Base-by-base conservation (phyloP, 2,797 vertebrate species). In the Vipera ursinii region DNA sequence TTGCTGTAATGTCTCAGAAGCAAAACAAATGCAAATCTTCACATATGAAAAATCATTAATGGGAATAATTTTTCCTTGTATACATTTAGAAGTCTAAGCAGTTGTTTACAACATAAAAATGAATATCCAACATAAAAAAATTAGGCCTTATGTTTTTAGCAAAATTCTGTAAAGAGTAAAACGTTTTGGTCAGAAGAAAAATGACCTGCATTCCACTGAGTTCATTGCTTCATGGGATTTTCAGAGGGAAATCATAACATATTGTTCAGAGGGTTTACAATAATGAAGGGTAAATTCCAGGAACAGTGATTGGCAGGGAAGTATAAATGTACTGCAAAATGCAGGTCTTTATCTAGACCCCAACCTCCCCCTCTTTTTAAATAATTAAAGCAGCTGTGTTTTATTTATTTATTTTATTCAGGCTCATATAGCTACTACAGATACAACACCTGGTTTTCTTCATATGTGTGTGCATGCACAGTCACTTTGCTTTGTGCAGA, bases 11-110 rank as follows among this genome's bases (percentile, higher is more conserved):
- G 53, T 24, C 15, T 53, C 59, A 88, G 63, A 92, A 91, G 86
- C 5, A 94, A 94, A 93, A 92, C 93, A 92, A 95, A 91, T 73
- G 61, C n/a, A 90, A 91, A 94, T 93, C 90, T 4, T 10, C 85
- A 88, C 55, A 90, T 93, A 44, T 88, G 92, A 94, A 90, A 55
- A 91, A 61, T 86, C 53, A 95, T 93, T 65, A 93, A 96, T 73
- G 28, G 82, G 89, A 86, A 92, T 87, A 38, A 51, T 92, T 94
- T 90, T 91, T 38, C 91, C 91, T 26, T 88, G 56, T 90, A 56
- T 87, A n/a, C 59, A 90, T 95, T 94, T 44, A 88, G 90, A 89
- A 91, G 91, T 14, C 17, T 59, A 90, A 96, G 2, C 86, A 93
- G 24, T 28, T 3, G 0, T 94, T 93, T 2, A 0, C 92, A 89